Conservation (phyloP, 2,113 vertebrate species). For the Notarius lentiginosus region DNA sequence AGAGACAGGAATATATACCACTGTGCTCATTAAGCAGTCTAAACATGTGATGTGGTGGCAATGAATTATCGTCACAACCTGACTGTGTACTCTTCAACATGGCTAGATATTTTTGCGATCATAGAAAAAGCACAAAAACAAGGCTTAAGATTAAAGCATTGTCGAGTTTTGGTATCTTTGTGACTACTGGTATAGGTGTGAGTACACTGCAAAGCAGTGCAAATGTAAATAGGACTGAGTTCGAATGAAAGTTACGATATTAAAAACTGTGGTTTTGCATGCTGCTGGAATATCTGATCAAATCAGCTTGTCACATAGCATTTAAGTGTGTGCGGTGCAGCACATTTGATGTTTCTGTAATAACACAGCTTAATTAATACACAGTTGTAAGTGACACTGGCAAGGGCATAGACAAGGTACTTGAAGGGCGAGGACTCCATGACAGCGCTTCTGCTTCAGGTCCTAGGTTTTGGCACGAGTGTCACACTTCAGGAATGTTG, state of each 20-base stretch:
- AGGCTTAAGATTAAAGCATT: neutral
- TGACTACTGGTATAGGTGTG: neutral
- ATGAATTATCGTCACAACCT: slow-evolving; percentile 8
- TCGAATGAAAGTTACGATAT: neutral
- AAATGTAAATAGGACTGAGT: neutral
- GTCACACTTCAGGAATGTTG: too few species aligned
- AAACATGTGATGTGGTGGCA: slow-evolving; percentile 25
- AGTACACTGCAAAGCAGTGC: neutral
- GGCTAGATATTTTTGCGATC: neutral
- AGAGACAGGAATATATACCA: slow-evolving; percentile 30
- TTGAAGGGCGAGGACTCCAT: too few species aligned
- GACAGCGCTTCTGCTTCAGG: too few species aligned
- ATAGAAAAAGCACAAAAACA: neutral
- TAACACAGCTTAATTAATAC: too few species aligned
- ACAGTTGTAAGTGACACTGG: too few species aligned
- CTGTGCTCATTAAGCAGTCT: slow-evolving; percentile 39
- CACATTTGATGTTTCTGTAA: neutral
- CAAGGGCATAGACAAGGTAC: too few species aligned
- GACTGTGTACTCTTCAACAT: neutral
- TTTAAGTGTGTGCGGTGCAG: neutral
- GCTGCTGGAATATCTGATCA: neutral
- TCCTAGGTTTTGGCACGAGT: too few species aligned
- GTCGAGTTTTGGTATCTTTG: neutral
- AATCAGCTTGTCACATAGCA: neutral
- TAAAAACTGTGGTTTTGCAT: neutral